Evolutionary conservation across 2,113 vertebrate species (phyloP), one percentile per base, ranked within the genome.

Genomic region (Chaenocephalus aceratus): DNA sequence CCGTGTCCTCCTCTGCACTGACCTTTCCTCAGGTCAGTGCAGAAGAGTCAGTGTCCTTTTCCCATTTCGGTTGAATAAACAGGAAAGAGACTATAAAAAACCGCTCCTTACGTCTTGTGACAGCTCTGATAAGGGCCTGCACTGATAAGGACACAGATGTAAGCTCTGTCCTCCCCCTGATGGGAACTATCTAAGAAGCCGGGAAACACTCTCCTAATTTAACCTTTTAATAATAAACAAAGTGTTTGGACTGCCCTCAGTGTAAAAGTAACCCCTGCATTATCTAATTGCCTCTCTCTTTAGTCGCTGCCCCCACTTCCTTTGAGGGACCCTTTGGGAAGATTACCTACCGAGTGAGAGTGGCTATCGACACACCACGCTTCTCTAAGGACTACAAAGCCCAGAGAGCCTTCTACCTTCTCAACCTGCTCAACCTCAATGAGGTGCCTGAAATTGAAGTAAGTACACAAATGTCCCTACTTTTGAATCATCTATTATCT

Each of bases 261-360:
- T 57, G 23, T 71, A 23, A 51, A 10, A 51, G 13, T 72, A 23
- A 34, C 63, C 10, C 77, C 49, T 74, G 4, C 48, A 21, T 65
- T 65, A 16, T 60, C 2, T 64, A 41, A 41, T 41, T 41, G 41
- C 64, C 41, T 14, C 53, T 61, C 23, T 72, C 65, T 53, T 18
- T 77, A 99, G 98, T 89, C 4, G 95, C 96, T 34, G 95, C 91
- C 18, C 97, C 98, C 5, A 99, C 98, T 0, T 99, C 98, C 3
- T 99, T 97, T 5, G 98, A 99, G 93, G 98, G 98, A 12, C 97
- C 96, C 3, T 99, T 98, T 70, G 98, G 98, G 48, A 99, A 97
- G 91, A 93, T 99, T 1, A 57, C 92, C 12, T 96, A 99, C 85
- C 96, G 96, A 51, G 89, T 99, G 70, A 95, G 93, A 80, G 97